Evolutionary conservation across 2,113 vertebrate genomes (phyloP), one percentile per base, ranked within the genome.

Genomic region (Antechinus stuartii): DNA sequence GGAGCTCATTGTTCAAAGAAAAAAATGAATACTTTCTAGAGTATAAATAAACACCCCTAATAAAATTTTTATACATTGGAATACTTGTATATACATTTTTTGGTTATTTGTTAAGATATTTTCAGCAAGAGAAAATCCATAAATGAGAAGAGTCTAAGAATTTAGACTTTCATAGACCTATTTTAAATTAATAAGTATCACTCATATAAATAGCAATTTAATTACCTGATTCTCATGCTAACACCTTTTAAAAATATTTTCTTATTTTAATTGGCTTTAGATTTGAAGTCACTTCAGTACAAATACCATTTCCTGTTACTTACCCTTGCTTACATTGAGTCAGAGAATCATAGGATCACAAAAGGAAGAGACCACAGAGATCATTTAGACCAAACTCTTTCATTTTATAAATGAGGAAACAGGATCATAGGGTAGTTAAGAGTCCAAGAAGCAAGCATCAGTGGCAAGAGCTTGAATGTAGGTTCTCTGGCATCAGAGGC

Each of bases 201-300:
- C 30, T 93, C 57, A 90, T n/a, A 54, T 91, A 93, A 56, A 84
- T 12, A 53, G 2, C 56, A 54, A 50, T n/a, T 24, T 93, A 57
- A 54, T 68, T 54, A 92, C 22, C 25, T 76, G 24, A 35, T 3
- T 42, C 89, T 55, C 54, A 90, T 54, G 22, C 84, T 92, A 30
- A 61, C 35, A 49, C 2, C 50, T 90, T 92, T 12, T n/a, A 84
- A 53, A 2, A 95, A 92, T 53, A 35, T 56, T 94, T 93, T 35
- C 91, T 92, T 52, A 68, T 76, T 90, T 10, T 89, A 89, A 94
- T 90, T 35, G 57, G 2, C 46, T 53, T 25, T 35, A 3, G 30
- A 94, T 95, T 95, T 47, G 92, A 95, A 91, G 47, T 9, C 90
- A 52, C 24, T 50, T 1, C 12, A 46, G 53, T 12, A 61, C 7